Evolutionary conservation across 2,888 invertebrate species (phyloP).

Genomic region (Cephus runcator): DNA sequence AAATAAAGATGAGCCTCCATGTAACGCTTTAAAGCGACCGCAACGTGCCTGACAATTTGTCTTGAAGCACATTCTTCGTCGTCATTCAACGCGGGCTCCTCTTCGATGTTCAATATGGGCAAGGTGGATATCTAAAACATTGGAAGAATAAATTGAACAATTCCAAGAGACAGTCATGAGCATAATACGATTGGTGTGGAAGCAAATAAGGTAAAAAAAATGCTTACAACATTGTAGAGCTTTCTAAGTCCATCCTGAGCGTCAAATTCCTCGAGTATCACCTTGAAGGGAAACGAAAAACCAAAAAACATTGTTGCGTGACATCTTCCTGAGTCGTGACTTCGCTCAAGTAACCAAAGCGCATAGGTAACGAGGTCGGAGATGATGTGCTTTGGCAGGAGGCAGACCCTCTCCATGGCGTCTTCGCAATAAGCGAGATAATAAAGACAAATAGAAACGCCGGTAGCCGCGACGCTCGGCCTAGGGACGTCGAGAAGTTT

Average conservation of each 20-base stretch:
- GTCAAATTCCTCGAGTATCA: constrained; percentile 95
- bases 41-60: constrained; percentile 91
- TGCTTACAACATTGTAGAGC: constrained; percentile 88
- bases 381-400: constrained; percentile 82
- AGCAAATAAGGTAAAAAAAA: constrained; percentile 11
- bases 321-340: constrained; percentile 97
- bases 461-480: constrained; percentile 95
- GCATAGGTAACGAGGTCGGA: constrained; percentile 88
- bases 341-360: constrained; percentile 94
- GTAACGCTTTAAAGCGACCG: constrained; percentile 88
- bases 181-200: constrained; percentile 49
- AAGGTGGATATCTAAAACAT: constrained; percentile 80
- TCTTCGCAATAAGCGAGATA: constrained; percentile 97
- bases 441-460: constrained; percentile 95
- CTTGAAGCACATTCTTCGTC: constrained; percentile 91
- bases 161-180: constrained; percentile 1
- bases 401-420: constrained; percentile 95
- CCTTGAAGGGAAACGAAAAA: constrained; percentile 90
- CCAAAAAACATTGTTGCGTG: constrained; percentile 99
- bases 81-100: constrained; percentile 73
- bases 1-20: constrained; percentile 89
- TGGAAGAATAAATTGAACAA: constrained; percentile 1
- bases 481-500: constrained; percentile 89
- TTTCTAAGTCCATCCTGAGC: constrained; percentile 92
- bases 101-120: constrained; percentile 81